These are phyloP conservation scores for Panthera uncia DNA, from an alignment of 2,113 vertebrate genomes.

Conservation along the genomic window DNA sequence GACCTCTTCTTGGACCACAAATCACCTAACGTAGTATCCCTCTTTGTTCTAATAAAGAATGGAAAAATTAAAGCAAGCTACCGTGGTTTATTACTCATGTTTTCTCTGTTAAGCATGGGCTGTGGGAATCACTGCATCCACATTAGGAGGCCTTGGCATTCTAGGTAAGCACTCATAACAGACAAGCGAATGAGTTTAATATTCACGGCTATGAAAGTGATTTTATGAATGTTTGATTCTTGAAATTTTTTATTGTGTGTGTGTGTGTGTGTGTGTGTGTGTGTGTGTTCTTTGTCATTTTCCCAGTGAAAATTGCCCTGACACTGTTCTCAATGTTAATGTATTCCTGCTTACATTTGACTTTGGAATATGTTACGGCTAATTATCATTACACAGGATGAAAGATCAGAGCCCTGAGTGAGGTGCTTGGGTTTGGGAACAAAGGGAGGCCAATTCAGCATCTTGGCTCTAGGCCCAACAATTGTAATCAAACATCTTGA, in stretches of 20 bases:
- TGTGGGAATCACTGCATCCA: conserved; percentile 54
- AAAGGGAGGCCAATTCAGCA: conserved; percentile 90
- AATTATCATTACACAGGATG: conserved; percentile 94
- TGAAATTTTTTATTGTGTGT: conserved; percentile 44
- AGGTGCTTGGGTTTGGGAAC: conserved; percentile 87
- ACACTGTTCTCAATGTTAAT: conserved; percentile 93
- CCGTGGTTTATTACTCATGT: conserved; percentile 60
- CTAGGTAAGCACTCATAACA: conserved; percentile 68
- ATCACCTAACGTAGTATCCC: conserved; percentile 21
- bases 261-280: conserved; percentile 51
- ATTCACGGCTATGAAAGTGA: conserved; percentile 65
- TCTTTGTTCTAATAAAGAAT: conserved; percentile 72
- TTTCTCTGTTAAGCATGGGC: conserved; percentile 68
- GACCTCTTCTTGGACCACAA: conserved; percentile 73
- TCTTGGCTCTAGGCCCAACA: conserved; percentile 90
- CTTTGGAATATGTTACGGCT: conserved; percentile 97
- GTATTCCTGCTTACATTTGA: conserved; percentile 96
- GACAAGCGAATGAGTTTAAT: conserved; percentile 70
- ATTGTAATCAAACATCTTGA: conserved; percentile 83
- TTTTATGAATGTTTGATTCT: conserved; percentile 67
- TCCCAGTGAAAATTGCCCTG: conserved; percentile 85
- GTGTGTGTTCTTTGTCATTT: conserved; percentile 90
- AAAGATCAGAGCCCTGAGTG: conserved; percentile 89
- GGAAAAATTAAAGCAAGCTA: conserved; percentile 57
- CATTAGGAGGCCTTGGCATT: conserved; percentile 63